Evolutionary conservation across 2,113 vertebrate species (phyloP).

Genomic region (Apistogramma diplotaenia): DNA sequence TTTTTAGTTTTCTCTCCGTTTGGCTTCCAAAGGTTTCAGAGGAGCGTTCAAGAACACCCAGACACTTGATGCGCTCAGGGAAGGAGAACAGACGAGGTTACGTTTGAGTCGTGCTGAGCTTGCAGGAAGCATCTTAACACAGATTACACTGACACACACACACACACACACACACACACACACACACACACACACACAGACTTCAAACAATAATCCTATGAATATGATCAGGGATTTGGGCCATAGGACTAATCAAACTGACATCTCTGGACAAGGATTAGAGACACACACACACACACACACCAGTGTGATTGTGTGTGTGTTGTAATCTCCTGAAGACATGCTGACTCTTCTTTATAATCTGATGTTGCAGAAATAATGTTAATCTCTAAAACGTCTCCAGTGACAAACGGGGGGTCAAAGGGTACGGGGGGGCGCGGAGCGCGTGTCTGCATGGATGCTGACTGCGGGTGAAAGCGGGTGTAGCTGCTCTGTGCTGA

Average conservation of each 20-base stretch:
- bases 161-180: conserved; percentile 7
- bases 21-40: neutral
- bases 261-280: conserved; percentile 40
- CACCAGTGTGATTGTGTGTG: neutral
- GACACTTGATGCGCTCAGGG: neutral
- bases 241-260: conserved; percentile 40
- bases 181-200: neutral
- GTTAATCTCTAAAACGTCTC: conserved; percentile 12
- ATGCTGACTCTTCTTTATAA: conserved; percentile 25
- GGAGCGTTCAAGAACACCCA: neutral
- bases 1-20: no score
- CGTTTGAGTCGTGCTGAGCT: conserved; percentile 6
- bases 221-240: conserved; percentile 56
- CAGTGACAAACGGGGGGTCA: neutral
- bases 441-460: neutral
- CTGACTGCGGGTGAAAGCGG: neutral
- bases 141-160: conserved; percentile 37
- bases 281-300: neutral
- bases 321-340: conserved; percentile 20
- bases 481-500: neutral
- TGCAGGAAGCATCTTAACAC: conserved; percentile 15
- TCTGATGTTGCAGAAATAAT: conserved; percentile 32
- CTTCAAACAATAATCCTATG: conserved; percentile 52
- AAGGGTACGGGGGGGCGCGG: neutral
- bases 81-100: neutral